Percentiles rank a stretch among this genome's conserved stretches.
phyloP scores from a whole-genome alignment of 1,140 invertebrate genomes.

The Helicoverpa armigera region DNA sequence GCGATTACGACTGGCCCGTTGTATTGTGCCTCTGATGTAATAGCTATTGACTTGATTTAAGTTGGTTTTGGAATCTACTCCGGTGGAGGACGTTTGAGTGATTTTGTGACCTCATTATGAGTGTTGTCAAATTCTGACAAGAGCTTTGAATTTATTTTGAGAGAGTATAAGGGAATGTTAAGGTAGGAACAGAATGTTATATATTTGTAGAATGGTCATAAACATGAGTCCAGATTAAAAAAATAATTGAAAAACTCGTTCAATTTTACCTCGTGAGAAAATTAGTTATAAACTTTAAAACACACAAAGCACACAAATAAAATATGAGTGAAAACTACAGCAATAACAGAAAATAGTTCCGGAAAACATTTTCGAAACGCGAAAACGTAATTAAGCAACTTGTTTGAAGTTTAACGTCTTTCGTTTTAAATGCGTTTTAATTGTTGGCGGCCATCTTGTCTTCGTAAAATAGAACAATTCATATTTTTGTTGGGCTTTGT shows the following conservation, averaged over 20 bases:
- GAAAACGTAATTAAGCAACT: constrained; percentile 49
- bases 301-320: constrained; percentile 17
- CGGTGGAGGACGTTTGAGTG: background rate
- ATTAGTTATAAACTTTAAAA: constrained; percentile 4
- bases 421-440: constrained; percentile 44
- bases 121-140: too few species aligned
- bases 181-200: too few species aligned
- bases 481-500: background rate
- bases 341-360: constrained; percentile 40
- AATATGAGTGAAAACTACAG: constrained; percentile 18
- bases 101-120: too few species aligned
- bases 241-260: too few species aligned
- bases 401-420: constrained; percentile 44
- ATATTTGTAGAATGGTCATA: too few species aligned
- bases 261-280: background rate
- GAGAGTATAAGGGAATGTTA: too few species aligned
- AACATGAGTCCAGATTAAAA: too few species aligned
- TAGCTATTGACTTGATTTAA: constrained; percentile 33
- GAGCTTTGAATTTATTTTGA: too few species aligned
- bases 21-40: constrained; percentile 32
- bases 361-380: constrained; percentile 46
- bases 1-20: constrained; percentile 20
- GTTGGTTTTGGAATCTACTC: constrained; percentile 12
- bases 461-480: constrained; percentile 11
- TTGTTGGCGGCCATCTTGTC: constrained; percentile 34